Base-by-base conservation (phyloP, 2,888 invertebrate genomes). In the Beris chalybata region DNA sequence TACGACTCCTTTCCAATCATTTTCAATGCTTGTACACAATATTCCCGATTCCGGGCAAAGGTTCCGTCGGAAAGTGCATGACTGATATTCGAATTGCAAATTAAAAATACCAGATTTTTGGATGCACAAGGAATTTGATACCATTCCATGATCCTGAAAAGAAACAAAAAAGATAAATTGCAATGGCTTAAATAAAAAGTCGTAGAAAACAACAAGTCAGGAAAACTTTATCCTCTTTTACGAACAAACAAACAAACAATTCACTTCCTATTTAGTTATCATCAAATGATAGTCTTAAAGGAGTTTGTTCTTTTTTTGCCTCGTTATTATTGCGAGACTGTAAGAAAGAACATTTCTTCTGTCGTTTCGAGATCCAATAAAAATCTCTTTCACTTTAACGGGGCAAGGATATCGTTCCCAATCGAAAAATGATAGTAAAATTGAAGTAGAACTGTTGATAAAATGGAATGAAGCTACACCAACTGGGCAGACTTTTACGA, bases 201-300 rank as follows among this genome's bases (percentile, higher is more conserved):
- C 12, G 30, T n/a, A 54, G 29, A 31, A 22, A 52, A 54, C 54
- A 12, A 12, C 13, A 31, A 7, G 54, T 29, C 5, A 12, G 29
- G 12, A 54, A 54, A 31, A n/a, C 52, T 29, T n/a, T 31, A n/a
- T 13, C 9, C 54, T 31, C n/a, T 12, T 12, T 31, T 5, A 31
- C 54, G 30, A 54, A 31, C 54, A 54, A 54, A 54, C 54, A 54
- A 54, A 31, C 31, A 54, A 54, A 54, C 54, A 54, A 54, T 54
- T 54, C 54, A 31, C 54, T 54, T 54, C 54, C 54, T 32, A 54
- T 54, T 54, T 54, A 54, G 54, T 54, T 54, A 31, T 54, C 54
- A 54, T 54, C 54, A 54, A 54, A 12, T 32, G 31, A 54, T 54
- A 31, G 52, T 22, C 9, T 9, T 29, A 22, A 52, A 29, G 52